Percentiles rank a stretch among this genome's conserved stretches.
Evolutionary conservation across 2,888 invertebrate species (phyloP).

Genomic region (Abrostola triplasia): DNA sequence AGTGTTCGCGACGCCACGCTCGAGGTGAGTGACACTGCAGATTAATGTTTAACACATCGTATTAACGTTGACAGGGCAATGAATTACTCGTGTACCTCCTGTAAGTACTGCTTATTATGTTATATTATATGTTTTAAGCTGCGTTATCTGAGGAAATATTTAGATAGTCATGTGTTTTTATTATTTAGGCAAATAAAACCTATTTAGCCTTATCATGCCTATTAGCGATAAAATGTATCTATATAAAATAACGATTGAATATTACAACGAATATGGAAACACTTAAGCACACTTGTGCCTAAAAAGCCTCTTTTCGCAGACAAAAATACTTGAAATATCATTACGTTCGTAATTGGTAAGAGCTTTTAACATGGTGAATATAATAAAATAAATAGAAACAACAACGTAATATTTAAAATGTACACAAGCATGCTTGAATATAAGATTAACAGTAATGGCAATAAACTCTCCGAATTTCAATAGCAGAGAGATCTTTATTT

Average conservation of each 20-base stretch:
- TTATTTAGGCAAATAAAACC: too few relatives aligned
- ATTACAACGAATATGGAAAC: conserved; percentile 7
- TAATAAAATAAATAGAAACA: conserved; percentile 29
- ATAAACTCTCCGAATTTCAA: conserved; percentile 29
- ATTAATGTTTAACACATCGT: conserved; percentile 20
- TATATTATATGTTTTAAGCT: neutral
- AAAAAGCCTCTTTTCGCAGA: conserved; percentile 16
- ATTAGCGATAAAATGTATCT: too few relatives aligned
- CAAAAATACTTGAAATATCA: conserved; percentile 23
- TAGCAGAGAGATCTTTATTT: conserved; percentile 31
- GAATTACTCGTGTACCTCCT: neutral
- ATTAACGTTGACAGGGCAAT: conserved; percentile 17
- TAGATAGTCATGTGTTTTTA: neutral
- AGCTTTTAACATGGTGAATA: conserved; percentile 34
- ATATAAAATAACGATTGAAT: too few relatives aligned
- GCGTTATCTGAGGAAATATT: neutral
- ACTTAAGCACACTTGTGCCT: conserved; percentile 23
- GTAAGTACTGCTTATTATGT: neutral
- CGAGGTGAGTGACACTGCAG: conserved; percentile 81
- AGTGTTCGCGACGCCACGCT: conserved; percentile 95
- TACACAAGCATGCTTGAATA: conserved; percentile 29
- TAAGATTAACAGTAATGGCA: conserved; percentile 22
- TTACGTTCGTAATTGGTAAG: conserved; percentile 33
- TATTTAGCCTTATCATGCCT: too few relatives aligned
- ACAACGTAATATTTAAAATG: conserved; percentile 19